Percentiles rank a stretch among this genome's conserved stretches.
phyloP scores from a whole-genome alignment of 2,888 invertebrate genomes.

The Ennomos quercinarius region DNA sequence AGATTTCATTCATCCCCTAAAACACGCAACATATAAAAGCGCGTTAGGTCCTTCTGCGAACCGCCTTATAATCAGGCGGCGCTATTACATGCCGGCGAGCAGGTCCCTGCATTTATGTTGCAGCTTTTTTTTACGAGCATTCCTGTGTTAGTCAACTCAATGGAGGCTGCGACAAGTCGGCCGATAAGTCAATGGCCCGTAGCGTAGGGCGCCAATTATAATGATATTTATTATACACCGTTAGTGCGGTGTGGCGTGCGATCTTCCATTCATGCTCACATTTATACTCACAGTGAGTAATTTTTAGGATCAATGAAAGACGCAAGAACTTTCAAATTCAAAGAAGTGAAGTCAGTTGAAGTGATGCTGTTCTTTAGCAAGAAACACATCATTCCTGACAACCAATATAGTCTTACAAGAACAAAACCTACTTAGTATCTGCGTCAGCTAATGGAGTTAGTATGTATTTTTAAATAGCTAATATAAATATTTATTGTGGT shows the following conservation, averaged over 20 bases:
- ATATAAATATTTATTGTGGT: constrained; percentile 3
- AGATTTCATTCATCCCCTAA: constrained; percentile 33
- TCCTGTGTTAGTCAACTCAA: constrained; percentile 45
- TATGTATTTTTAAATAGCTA: neutral
- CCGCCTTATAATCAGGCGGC: too few species aligned
- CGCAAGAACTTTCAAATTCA: too few species aligned
- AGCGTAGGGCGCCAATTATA: constrained; percentile 7
- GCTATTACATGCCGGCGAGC: too few species aligned
- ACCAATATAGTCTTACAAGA: neutral
- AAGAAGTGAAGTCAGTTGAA: neutral
- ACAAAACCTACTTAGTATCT: neutral
- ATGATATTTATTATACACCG: too few species aligned
- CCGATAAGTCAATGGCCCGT: constrained; percentile 28
- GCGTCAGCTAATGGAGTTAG: neutral
- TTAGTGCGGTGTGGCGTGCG: constrained; percentile 2
- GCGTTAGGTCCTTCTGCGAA: too few species aligned
- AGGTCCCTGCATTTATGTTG: constrained; percentile 20
- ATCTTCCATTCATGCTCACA: too few species aligned
- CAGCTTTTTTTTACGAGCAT: constrained; percentile 36
- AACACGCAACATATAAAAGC: too few species aligned
- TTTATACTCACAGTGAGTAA: neutral
- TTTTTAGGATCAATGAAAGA: neutral
- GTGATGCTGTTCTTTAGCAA: constrained; percentile 5
- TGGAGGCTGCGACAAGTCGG: constrained; percentile 35
- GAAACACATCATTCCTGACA: too few species aligned